Conservation (phyloP, 2,113 vertebrate genomes). For the Solea solea region DNA sequence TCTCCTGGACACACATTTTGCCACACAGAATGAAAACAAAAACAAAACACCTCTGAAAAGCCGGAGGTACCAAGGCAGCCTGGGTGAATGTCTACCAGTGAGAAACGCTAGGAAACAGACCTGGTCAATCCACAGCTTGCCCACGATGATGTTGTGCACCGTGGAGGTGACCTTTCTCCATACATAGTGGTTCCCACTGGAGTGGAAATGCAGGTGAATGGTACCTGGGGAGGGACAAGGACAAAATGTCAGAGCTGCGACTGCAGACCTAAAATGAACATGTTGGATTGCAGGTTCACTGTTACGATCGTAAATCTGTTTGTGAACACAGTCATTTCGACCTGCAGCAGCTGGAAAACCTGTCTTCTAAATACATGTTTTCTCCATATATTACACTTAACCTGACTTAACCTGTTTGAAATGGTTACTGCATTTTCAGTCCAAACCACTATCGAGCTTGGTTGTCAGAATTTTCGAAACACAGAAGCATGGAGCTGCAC, state of each 20-base stretch:
- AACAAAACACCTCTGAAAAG: not conserved
- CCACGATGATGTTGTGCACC: conserved; percentile 98
- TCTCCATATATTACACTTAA: too few relatives aligned
- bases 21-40: not conserved
- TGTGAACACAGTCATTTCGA: not conserved
- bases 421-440: too few relatives aligned
- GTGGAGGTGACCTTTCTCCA: conserved; percentile 99
- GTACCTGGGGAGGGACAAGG: conserved; percentile 80
- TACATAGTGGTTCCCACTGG: conserved; percentile 94
- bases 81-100: conserved; percentile 1
- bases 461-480: too few relatives aligned
- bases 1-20: conserved; percentile 8
- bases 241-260: conserved; percentile 16
- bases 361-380: not conserved
- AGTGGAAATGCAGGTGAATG: conserved; percentile 95
- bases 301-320: conserved; percentile 1
- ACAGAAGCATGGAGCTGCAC: too few relatives aligned
- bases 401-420: too few relatives aligned
- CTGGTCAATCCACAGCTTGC: conserved; percentile 99
- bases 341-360: conserved; percentile 10
- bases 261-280: not conserved
- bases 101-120: conserved; percentile 71
- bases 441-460: too few relatives aligned
- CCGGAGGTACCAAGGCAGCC: not conserved
- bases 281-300: not conserved